Base-by-base conservation (phyloP, 2,888 invertebrate genomes). In the Eupithecia subumbrata region DNA sequence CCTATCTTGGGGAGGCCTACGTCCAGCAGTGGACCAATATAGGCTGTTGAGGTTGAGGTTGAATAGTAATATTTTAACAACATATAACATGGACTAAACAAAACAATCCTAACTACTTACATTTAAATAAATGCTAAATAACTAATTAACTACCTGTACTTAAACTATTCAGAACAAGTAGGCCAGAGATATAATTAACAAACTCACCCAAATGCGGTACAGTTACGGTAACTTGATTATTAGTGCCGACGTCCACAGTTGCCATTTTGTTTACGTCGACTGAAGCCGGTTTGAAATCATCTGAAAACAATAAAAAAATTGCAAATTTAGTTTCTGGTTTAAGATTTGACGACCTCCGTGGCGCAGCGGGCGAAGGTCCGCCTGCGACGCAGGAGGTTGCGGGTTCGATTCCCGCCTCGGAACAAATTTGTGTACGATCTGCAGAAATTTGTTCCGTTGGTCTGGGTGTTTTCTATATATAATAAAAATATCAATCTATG, bases 231-330 rank as follows among this genome's bases (percentile, higher is more conserved):
- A 99, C 98, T 92, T 98, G 98, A 92, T 98, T 97, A 88, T 97
- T 98, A 83, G 97, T 96, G 81, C 98, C 98, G 80, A 99, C 97
- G 90, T 98, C 98, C 76, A 99, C 97, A 40, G 96, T 97, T 56
- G 99, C 98, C 95, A 97, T 97, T 94, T 98, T 98, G 86, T 97
- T 97, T 68, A 97, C 97, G 92, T 99, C 99, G 73, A 99, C 98
- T 84, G 99, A 99, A n/a, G 99, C 99, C 82, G 99, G 99, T 91
- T 99, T 99, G 91, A 99, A 99, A 93, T 99, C 99, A 97, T 99
- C 99, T 99, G 93, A 72, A 96, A 96, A 63, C 25, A 25, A 45
- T 40, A 67, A 34, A 37, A 40, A 5, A 67, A 14, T 64, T 2
- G 11, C 11, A 56, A 22, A 56, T 4, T 56, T 11, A 56, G 9